A percentile compares a stretch with the other conserved stretches of the same genome.
These are phyloP conservation scores for Gracilinanus agilis DNA, from an alignment of 2,113 vertebrate genomes.

Conservation along the genomic window DNA sequence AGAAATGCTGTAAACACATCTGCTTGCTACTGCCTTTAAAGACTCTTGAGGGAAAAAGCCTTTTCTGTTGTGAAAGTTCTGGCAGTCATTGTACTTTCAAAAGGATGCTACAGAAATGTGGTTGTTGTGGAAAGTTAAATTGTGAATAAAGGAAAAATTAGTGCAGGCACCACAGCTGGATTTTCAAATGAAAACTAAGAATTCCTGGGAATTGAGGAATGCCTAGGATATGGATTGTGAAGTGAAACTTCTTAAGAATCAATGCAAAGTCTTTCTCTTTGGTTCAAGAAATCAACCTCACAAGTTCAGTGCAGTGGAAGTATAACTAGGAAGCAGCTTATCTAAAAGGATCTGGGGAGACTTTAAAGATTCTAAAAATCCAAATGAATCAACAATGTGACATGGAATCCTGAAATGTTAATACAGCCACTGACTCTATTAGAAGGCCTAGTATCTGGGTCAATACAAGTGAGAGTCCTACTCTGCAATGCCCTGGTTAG, in stretches of 20 bases:
- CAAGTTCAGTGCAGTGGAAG: too few species aligned
- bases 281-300: too few species aligned
- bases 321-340: too few species aligned
- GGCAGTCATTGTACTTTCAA: not conserved
- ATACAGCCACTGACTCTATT: not conserved
- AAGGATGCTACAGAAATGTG: not conserved
- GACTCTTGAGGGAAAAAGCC: conserved; percentile 30
- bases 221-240: too few species aligned
- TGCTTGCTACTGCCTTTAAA: conserved; percentile 34
- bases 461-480: not conserved
- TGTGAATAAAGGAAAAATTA: not conserved
- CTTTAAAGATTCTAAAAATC: not conserved
- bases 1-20: conserved; percentile 40
- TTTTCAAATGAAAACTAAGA: not conserved
- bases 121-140: not conserved
- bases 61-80: conserved; percentile 4
- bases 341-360: too few species aligned
- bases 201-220: too few species aligned
- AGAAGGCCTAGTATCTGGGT: not conserved
- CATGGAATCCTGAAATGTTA: not conserved
- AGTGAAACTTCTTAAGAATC: too few species aligned
- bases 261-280: too few species aligned
- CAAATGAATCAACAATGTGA: not conserved
- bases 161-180: too few species aligned
- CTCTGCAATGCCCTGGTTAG: not conserved